phyloP scores from a whole-genome alignment of 1,140 invertebrate species.

The Brachionus plicatilis region DNA sequence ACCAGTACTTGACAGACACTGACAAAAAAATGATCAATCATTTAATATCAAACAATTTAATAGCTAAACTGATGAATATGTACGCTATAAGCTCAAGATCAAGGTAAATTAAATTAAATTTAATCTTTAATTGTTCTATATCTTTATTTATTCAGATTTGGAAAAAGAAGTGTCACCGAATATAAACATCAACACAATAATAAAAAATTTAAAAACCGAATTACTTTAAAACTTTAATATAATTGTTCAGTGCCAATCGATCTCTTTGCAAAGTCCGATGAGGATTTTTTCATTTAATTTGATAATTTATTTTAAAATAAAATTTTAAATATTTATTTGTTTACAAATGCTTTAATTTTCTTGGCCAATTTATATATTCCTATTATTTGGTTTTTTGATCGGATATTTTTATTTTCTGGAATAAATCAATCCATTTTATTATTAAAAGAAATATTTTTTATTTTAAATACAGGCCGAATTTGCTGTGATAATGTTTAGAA shows the following conservation, averaged over 20 bases:
- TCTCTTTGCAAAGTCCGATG: background rate
- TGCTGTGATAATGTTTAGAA: no score
- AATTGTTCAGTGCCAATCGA: background rate
- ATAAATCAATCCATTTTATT: no score
- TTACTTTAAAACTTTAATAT: background rate
- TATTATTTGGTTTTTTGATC: background rate
- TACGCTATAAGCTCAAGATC: background rate
- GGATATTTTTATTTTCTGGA: background rate
- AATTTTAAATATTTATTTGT: background rate
- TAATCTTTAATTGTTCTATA: no score
- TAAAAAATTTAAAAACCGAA: background rate
- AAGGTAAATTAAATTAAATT: background rate
- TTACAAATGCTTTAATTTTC: background rate
- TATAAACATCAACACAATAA: background rate
- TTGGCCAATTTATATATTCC: background rate
- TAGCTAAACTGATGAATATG: background rate
- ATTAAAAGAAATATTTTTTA: no score
- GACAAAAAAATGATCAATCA: slow-evolving; percentile 2
- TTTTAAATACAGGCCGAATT: no score
- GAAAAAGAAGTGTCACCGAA: background rate
- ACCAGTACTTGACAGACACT: background rate
- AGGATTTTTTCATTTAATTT: background rate
- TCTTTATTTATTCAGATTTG: background rate
- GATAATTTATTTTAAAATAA: background rate
- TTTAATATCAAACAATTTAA: slow-evolving; percentile 5